Base-by-base conservation (phyloP, 2,113 vertebrate genomes). In the Echinops telfairi region DNA sequence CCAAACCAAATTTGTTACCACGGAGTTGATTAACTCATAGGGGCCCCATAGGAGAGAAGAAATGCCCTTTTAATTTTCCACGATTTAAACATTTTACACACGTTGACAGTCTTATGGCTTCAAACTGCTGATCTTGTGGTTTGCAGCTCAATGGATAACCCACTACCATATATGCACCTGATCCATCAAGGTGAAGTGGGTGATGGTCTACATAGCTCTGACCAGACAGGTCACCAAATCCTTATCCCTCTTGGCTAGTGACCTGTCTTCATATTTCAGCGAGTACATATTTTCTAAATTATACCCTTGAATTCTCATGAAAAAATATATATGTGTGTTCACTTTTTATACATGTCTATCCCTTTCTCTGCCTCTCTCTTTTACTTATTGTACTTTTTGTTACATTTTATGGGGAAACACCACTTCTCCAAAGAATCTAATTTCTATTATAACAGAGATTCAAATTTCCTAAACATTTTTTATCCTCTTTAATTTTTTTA, bases 251-350 rank as follows among this genome's bases (percentile, higher is more conserved):
- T 80, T 2, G 0, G 8, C 36, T 58, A 73, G 68, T 38, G 31
- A 86, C 1, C 31, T 82, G 60, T 9, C 2, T 19, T 40, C 23
- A 36, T 62, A 87, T n/a, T 83, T 92, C 3, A 89, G 27, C 2
- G 79, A 90, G 31, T 64, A 71, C 33, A 2, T 43, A 85, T 92
- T 86, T 89, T 79, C 1, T 80, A 64, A 89, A 86, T 75, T n/a
- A 62, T 3, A 43, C 23, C 79, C 15, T 20, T 57, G 17, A 33
- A 3, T 31, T 87, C 40, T 3, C 7, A 27, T 57, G 27, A 75
- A 31, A 8, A 86, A 33, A 75, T 66, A 47, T 47, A 14, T 53
- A 10, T 53, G 12, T 53, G 12, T 6, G 9, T 75, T 76, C 23
- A 40, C 47, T 53, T 22, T 40, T 11, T 70, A 10, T 77, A 60